These are phyloP conservation scores for Momotus momota DNA, from an alignment of 2,797 vertebrate genomes.

Conservation along the genomic window DNA sequence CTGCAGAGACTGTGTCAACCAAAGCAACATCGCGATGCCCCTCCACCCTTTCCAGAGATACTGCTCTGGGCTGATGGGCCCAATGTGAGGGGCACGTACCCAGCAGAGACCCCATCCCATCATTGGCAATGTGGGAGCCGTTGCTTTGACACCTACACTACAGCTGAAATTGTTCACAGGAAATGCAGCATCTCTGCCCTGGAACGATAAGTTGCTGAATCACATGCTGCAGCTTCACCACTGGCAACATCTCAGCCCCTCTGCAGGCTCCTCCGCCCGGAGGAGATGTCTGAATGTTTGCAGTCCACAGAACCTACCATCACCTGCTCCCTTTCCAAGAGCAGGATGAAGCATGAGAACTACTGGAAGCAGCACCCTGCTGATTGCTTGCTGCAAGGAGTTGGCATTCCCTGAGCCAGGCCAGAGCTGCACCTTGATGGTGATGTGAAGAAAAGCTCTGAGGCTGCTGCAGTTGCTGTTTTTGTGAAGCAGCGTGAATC, in stretches of 20 bases:
- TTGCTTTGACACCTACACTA: rapidly evolving
- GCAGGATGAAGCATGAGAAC: rapidly evolving
- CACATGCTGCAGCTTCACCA: rapidly evolving
- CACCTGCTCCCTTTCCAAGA: neutral
- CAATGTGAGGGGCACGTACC: rapidly evolving
- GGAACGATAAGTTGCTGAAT: neutral
- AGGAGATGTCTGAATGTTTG: neutral
- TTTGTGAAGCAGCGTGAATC: rapidly evolving
- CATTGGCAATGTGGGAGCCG: rapidly evolving
- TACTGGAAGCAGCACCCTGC: neutral
- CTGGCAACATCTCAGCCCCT: neutral
- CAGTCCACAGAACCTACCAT: neutral
- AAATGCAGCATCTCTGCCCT: neutral
- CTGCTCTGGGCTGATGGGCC: neutral
- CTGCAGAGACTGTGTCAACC: rapidly evolving
- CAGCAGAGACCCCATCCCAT: rapidly evolving
- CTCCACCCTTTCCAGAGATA: neutral
- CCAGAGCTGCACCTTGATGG: neutral
- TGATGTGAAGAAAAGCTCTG: neutral
- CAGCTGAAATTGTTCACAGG: neutral
- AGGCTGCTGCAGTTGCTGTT: neutral
- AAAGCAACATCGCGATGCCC: rapidly evolving
- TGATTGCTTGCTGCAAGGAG: rapidly evolving
- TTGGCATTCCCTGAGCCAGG: neutral
- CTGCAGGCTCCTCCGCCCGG: rapidly evolving